These are phyloP conservation scores for Camptogramma bilineatum DNA, from an alignment of 2,888 invertebrate species.

Conservation along the genomic window DNA sequence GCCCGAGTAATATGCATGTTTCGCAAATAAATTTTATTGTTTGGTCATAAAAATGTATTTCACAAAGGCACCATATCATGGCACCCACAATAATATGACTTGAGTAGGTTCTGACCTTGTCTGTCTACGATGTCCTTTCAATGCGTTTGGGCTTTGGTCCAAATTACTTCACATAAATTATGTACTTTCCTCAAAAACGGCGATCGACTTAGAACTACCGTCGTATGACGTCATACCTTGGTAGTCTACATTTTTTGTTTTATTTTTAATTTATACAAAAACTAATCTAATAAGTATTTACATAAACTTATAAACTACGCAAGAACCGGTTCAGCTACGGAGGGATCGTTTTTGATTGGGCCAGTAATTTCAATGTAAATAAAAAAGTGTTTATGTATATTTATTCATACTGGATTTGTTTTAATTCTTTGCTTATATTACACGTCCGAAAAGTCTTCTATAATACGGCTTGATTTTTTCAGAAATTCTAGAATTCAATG, in stretches of 20 bases:
- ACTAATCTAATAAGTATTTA: background rate
- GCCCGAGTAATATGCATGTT: no score
- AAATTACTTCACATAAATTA: conserved; percentile 2
- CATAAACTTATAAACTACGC: background rate
- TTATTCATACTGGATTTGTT: background rate
- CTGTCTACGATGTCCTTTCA: background rate
- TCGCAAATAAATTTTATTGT: no score
- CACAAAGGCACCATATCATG: no score
- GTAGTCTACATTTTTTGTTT: no score
- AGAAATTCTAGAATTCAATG: background rate
- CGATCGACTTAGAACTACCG: background rate
- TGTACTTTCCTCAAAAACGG: background rate
- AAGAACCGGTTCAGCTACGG: no score
- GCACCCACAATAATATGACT: no score
- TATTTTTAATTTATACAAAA: no score
- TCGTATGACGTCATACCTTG: background rate
- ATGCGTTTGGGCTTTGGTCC: background rate
- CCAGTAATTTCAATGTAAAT: no score
- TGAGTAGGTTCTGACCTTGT: background rate
- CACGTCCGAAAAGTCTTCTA: background rate
- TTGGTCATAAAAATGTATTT: no score
- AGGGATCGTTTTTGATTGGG: no score
- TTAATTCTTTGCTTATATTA: background rate
- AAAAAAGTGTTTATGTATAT: no score
- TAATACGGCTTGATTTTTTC: background rate